These are phyloP conservation scores for Dexiosoma caninum DNA, from an alignment of 2,888 invertebrate genomes.

Conservation along the genomic window DNA sequence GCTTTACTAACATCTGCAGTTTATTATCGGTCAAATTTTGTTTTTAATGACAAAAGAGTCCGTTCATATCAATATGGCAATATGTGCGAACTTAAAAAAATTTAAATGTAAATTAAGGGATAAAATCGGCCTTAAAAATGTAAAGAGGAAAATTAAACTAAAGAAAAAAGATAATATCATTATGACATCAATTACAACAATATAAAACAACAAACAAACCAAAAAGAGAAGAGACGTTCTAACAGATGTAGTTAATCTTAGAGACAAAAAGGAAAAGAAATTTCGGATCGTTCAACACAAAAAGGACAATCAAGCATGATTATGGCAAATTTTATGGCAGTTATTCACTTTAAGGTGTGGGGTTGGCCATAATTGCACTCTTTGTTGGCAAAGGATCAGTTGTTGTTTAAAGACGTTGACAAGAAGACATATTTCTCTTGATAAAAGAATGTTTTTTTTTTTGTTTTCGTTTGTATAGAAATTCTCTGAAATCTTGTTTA, in stretches of 20 bases:
- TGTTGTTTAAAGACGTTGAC: slow-evolving; percentile 45
- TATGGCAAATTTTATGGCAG: slow-evolving; percentile 60
- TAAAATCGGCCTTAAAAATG: slow-evolving; percentile 54
- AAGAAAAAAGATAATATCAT: slow-evolving; percentile 27
- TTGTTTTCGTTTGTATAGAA: background rate
- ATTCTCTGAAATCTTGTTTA: background rate
- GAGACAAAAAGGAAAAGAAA: slow-evolving; percentile 1
- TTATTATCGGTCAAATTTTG: slow-evolving; percentile 9
- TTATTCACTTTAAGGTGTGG: slow-evolving; percentile 49
- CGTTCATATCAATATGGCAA: background rate
- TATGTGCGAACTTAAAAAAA: slow-evolving; percentile 23
- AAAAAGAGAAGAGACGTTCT: too few species aligned
- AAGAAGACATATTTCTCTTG: background rate
- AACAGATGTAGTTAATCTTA: slow-evolving; percentile 4
- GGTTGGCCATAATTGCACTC: slow-evolving; percentile 62
- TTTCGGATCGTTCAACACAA: background rate
- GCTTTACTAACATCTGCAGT: slow-evolving; percentile 29
- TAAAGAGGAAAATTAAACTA: background rate
- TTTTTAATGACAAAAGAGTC: background rate
- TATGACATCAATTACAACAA: slow-evolving; percentile 58
- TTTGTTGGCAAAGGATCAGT: slow-evolving; percentile 64
- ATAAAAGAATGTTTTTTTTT: background rate
- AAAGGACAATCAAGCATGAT: slow-evolving; percentile 60
- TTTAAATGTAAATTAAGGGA: slow-evolving; percentile 43
- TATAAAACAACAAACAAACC: slow-evolving; percentile 50